These are phyloP conservation scores for Hydrozoanthus gracilis DNA, from an alignment of 92 coral and sea anemone species.

Conservation along the genomic window DNA sequence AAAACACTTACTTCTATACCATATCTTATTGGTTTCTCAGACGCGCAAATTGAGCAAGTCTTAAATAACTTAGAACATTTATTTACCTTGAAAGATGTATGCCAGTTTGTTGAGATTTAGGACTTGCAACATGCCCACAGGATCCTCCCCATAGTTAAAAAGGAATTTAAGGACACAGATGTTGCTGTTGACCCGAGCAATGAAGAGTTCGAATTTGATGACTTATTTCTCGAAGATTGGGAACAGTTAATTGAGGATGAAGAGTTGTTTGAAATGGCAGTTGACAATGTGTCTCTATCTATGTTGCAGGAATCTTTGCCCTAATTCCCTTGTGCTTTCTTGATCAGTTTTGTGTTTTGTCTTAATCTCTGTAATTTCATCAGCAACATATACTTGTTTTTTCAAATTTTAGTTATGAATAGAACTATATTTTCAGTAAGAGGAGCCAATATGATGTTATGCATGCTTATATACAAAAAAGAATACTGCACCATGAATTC, in stretches of 20 bases:
- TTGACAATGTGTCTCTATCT: too few relatives aligned
- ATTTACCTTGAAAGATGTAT: constrained; percentile 48
- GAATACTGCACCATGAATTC: too few relatives aligned
- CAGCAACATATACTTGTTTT: too few relatives aligned
- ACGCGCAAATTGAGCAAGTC: constrained; percentile 55
- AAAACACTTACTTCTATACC: constrained; percentile 51
- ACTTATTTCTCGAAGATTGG: constrained; percentile 38
- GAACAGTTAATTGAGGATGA: constrained; percentile 43
- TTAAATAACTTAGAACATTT: constrained; percentile 53
- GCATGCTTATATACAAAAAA: too few relatives aligned
- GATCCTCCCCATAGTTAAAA: constrained; percentile 41
- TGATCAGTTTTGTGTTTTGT: too few relatives aligned
- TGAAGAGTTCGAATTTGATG: constrained; percentile 31
- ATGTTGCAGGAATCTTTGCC: too few relatives aligned
- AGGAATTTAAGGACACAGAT: constrained; percentile 57
- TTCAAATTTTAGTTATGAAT: too few relatives aligned
- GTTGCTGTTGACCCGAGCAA: background rate
- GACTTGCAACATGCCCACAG: constrained; percentile 62
- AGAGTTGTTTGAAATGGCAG: constrained; percentile 42
- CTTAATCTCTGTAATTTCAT: too few relatives aligned
- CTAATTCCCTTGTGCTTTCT: too few relatives aligned
- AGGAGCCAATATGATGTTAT: too few relatives aligned
- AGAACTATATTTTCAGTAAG: too few relatives aligned
- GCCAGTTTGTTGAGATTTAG: constrained; percentile 61
- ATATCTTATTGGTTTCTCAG: constrained; percentile 52